Evolutionary conservation across 2,797 vertebrate species (phyloP), one percentile per base, ranked within the genome.

Genomic region (Mallotus villosus): DNA sequence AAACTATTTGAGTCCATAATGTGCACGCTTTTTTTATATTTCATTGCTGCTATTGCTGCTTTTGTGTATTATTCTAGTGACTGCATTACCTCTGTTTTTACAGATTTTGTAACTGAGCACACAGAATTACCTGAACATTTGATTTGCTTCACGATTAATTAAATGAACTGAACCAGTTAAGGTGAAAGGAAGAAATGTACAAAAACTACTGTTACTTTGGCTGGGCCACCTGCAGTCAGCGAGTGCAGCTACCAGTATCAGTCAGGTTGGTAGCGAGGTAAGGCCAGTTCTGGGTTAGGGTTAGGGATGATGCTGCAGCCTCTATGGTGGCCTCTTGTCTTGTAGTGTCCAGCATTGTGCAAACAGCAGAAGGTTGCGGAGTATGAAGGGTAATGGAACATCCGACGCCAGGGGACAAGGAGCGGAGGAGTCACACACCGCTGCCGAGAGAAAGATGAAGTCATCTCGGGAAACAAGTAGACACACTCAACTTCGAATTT

Each of bases 381-480:
- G 91, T 92, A 91, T 93, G 93, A 93, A 94, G 93, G 93, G 92
- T 94, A 94, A 94, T 94, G 93, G 93, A 92, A 94, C 94, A 93
- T 93, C 86, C 90, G 92, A 91, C 84, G 93, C 92, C 93, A 92
- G 92, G 84, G 92, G 92, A 93, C 92, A 93, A 89, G 88, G 87
- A 90, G 90, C 87, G 86, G 89, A 88, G 87, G 90, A 92, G 92
- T 91, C 91, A 91, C 90, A 93, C 90, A 92, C 84, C 80, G 82
- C 89, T 85, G 89, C 86, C 78, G 86, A 89, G 90, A 93, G 92
- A 94, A 93, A 92, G 93, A 94, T 94, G 91, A 93, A 93, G 93
- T 93, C 91, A 93, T 94, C 92, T 93, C 88, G 82, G 89, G 91
- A 93, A 92, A 93, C 92, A 92, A 92, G 92, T 93, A 93, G 93